Evolutionary conservation across 2,888 invertebrate genomes (phyloP), one percentile per base, ranked within the genome.

Genomic region (Eristalis pertinax): DNA sequence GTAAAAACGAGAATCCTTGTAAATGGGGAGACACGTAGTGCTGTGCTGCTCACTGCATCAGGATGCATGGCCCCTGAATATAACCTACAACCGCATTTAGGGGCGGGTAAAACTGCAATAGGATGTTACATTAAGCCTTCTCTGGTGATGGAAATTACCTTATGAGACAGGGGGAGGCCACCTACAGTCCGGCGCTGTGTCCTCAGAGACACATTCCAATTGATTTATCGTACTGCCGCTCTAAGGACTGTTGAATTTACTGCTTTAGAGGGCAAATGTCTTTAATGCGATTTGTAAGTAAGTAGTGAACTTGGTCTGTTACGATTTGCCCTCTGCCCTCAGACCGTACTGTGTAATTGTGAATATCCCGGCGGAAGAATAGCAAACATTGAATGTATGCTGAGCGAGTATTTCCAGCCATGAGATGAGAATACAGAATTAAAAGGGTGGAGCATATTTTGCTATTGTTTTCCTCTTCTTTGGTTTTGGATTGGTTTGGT

Each of bases 221-320:
- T 87, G 86, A 83, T 87, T 87, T 87, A 87, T 87, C 70, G 79
- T 78, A 72, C 67, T 82, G 50, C 73, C 19, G 69, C 35, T 69
- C 74, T 74, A 50, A 70, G 85, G 77, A 65, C 78, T 70, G 70
- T 70, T 65, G 56, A 78, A 86, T 86, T 86, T 82, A 86, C 74
- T 77, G 82, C 82, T 24, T 68, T 83, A 15, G 67, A 78, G 83
- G 75, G 78, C 83, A 86, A 82, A 75, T 87, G 83, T 76, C 83
- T 75, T 83, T 79, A 83, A 87, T 87, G 79, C 86, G 83, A 87
- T 79, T 87, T 87, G 83, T 79, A 75, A 75, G 86, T 74, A 85
- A 77, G 69, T 64, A 79, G 74, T 83, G 75, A 79, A 83, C 72
- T 83, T 67, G 38, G 15, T 41, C 67, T 76, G 58, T 76, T 64